Evolutionary conservation across 2,888 invertebrate genomes (phyloP).

Genomic region (Euplagia quadripunctaria): DNA sequence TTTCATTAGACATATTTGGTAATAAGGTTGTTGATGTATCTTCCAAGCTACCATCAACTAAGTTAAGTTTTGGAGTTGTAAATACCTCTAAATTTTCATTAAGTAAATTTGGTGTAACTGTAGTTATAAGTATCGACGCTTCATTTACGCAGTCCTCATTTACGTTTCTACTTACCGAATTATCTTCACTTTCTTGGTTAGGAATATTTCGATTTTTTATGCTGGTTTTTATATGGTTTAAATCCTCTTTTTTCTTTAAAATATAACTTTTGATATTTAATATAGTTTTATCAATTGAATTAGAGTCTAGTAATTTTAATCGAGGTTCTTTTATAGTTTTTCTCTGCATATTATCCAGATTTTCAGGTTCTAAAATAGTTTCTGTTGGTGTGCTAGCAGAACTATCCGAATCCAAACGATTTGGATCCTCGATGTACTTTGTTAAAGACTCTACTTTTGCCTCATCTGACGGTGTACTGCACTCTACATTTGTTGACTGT

Average conservation of each 20-base stretch:
- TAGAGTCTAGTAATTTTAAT: constrained; percentile 15
- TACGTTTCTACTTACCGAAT: constrained; percentile 3
- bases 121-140: constrained; percentile 18
- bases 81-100: not conserved
- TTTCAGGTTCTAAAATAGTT: constrained; percentile 10
- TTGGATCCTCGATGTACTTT: constrained; percentile 6
- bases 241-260: constrained; percentile 53
- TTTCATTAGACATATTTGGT: not conserved
- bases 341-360: not conserved
- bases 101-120: constrained; percentile 9
- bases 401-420: constrained; percentile 14
- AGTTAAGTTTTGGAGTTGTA: not conserved
- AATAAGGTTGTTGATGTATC: not conserved
- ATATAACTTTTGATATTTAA: constrained; percentile 56
- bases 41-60: not conserved
- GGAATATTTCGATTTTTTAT: constrained; percentile 10
- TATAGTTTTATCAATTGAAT: constrained; percentile 41
- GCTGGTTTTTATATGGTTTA: constrained; percentile 43
- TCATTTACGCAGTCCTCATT: constrained; percentile 27
- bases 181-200: not conserved
- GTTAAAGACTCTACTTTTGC: not conserved
- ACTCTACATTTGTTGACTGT: constrained; percentile 33
- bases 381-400: constrained; percentile 19
- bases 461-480: constrained; percentile 16
- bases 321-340: constrained; percentile 3